These are phyloP conservation scores for Bombyx huttoni DNA, from an alignment of 2,888 invertebrate genomes.

Conservation along the genomic window DNA sequence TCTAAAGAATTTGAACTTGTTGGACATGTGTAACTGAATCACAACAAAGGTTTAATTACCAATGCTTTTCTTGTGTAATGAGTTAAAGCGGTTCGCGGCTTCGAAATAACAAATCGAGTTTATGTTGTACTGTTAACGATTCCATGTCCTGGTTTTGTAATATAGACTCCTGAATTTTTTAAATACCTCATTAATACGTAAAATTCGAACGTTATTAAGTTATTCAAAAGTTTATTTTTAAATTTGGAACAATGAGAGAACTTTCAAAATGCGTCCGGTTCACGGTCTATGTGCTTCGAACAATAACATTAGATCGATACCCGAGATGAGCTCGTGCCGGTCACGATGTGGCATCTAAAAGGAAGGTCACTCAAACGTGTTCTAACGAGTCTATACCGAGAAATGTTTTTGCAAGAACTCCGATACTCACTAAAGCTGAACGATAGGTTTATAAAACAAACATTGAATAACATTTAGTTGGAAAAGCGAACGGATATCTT, in stretches of 20 bases:
- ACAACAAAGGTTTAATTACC: constrained; percentile 25
- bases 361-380: constrained; percentile 31
- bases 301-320: constrained; percentile 22
- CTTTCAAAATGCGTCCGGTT: constrained; percentile 23
- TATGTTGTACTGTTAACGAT: constrained; percentile 8
- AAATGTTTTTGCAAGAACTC: constrained; percentile 27
- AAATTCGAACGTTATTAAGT: not conserved
- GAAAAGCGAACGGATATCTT: constrained; percentile 55
- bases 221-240: not conserved
- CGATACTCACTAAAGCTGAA: constrained; percentile 17
- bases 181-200: not conserved
- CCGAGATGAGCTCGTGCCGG: constrained; percentile 20
- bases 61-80: constrained; percentile 23
- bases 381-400: constrained; percentile 8
- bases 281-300: constrained; percentile 26
- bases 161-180: not conserved
- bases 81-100: constrained; percentile 15
- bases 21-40: constrained; percentile 24
- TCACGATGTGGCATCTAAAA: constrained; percentile 14
- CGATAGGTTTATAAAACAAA: constrained; percentile 30
- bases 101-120: constrained; percentile 16
- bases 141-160: constrained; percentile 2
- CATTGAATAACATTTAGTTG: constrained; percentile 35
- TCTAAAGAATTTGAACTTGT: constrained; percentile 16
- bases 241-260: constrained; percentile 18